Evolutionary conservation across 2,888 invertebrate species (phyloP).

Genomic region (Diploptera punctata): DNA sequence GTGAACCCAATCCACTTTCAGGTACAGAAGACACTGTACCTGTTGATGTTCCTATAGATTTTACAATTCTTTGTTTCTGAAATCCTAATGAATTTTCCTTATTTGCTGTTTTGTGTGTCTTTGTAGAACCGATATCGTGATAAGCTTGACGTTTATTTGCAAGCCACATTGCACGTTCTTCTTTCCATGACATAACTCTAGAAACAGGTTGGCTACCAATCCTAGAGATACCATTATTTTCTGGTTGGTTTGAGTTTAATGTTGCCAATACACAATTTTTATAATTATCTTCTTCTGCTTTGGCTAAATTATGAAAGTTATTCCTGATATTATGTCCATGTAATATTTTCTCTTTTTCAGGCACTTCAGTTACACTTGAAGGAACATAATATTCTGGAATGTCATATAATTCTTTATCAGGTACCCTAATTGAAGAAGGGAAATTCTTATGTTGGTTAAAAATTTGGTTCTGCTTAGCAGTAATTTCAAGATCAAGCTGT

Average conservation of each 20-base stretch:
- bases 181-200: background rate
- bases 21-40: background rate
- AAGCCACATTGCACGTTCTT: conserved; percentile 35
- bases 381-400: background rate
- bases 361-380: background rate
- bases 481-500: background rate
- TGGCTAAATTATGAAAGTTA: background rate
- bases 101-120: conserved; percentile 1
- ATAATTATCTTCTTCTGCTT: conserved; percentile 11
- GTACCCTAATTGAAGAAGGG: too few relatives aligned
- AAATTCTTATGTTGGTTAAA: background rate
- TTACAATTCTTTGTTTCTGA: background rate
- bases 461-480: background rate
- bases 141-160: conserved; percentile 41
- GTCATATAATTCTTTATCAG: background rate
- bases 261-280: conserved; percentile 13
- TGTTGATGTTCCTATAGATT: background rate
- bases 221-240: background rate
- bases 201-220: background rate
- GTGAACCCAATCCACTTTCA: background rate
- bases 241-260: background rate
- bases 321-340: background rate
- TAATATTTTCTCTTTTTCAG: background rate
- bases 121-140: background rate
- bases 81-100: conserved; percentile 37